Base-by-base conservation (phyloP, 2,113 vertebrate genomes). In the Xyliphius kryptos region DNA sequence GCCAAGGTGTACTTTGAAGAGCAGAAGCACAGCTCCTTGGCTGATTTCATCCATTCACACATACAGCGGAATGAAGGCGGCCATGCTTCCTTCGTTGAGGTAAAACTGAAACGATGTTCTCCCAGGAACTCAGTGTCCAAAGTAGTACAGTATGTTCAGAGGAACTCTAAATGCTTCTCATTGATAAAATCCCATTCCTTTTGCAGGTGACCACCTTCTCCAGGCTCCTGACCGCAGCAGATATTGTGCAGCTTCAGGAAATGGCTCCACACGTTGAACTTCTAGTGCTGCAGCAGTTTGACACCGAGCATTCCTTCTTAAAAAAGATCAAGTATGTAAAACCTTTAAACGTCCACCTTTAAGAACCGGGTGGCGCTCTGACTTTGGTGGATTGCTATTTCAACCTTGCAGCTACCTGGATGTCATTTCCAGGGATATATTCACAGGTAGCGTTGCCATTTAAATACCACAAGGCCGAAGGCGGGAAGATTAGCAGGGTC, bases 191-290 rank as follows among this genome's bases (percentile, higher is more conserved):
- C 7, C 4, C 26, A 1, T 32, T 2, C 40, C 37, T 38, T 38
- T 10, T 68, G 10, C 48, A 98, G 96, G 80, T 98, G 63, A 95
- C 95, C 47, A 98, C 96, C 2, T 97, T 97, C 83, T 98, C 95
- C 8, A 88, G 93, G 67, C 92, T 98, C 63, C 82, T 98, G 36
- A 98, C 93, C 6, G 79, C 81, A 6, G 78, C 77, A 0, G 95
- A 98, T 2, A 61, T 80, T 14, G 79, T 54, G 14, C 73, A 91
- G 56, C 76, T 86, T 26, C 71, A 69, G 1, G 83, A 84, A 53
- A 60, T 87, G 5, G 58, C 58, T 40, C 78, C 70, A 6, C 80
- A 59, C 37, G 81, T 85, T 38, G 83, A 81, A 15, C 69, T 97
- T 53, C 82, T 95, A 17, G 92, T 85, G 0, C 85, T 98, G 54